Evolutionary conservation across 2,888 invertebrate species (phyloP).

Genomic region (Trissoscelio sp.): DNA sequence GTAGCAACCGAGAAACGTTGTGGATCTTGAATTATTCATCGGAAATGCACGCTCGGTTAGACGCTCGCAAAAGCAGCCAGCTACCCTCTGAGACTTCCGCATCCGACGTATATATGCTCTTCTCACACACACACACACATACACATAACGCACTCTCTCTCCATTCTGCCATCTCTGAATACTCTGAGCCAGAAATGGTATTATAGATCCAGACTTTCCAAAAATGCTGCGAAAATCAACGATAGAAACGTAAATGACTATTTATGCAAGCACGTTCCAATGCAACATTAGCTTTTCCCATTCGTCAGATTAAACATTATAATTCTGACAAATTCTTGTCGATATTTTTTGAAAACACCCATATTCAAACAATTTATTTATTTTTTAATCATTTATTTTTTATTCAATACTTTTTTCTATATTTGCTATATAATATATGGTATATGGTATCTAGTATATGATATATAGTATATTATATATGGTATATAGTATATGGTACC

Average conservation of each 20-base stretch:
- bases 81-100: conserved; percentile 70
- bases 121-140: conserved; percentile 14
- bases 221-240: conserved; percentile 60
- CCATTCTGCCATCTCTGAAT: conserved; percentile 48
- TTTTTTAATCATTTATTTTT: neutral
- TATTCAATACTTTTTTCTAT: too few species aligned
- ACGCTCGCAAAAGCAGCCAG: conserved; percentile 71
- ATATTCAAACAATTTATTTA: too few species aligned
- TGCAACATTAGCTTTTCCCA: neutral
- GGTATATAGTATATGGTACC: too few species aligned
- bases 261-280: conserved; percentile 31
- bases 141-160: conserved; percentile 10
- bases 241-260: conserved; percentile 56
- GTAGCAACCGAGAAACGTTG: conserved; percentile 74
- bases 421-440: too few species aligned
- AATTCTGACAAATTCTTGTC: neutral
- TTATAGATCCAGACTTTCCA: conserved; percentile 59
- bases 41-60: conserved; percentile 79
- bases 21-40: conserved; percentile 81
- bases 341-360: too few species aligned
- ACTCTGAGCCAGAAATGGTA: conserved; percentile 54
- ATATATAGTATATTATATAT: too few species aligned
- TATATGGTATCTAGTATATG: too few species aligned
- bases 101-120: conserved; percentile 56
- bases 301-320: neutral